Evolutionary conservation across 2,113 vertebrate species (phyloP).

Genomic region (Mesembrinibis cayennensis): DNA sequence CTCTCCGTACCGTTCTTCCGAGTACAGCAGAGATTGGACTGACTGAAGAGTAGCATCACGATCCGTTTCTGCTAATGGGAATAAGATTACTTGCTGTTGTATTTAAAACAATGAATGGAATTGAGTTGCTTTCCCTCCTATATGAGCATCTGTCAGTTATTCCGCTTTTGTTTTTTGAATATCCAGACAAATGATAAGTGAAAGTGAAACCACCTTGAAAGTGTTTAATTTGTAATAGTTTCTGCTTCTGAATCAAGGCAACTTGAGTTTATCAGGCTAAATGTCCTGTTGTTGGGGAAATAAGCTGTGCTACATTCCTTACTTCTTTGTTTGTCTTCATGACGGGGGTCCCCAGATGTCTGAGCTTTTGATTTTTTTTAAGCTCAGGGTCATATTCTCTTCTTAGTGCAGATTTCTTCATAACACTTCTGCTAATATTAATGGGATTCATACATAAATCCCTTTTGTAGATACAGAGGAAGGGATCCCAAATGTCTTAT

Average conservation of each 20-base stretch:
- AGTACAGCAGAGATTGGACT: neutral
- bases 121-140: neutral
- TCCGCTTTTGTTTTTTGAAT: neutral
- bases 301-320: neutral
- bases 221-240: neutral
- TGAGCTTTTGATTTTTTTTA: neutral
- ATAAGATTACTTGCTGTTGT: neutral
- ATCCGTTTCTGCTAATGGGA: neutral
- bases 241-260: slow-evolving; percentile 2
- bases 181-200: neutral
- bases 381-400: neutral
- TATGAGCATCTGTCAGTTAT: neutral
- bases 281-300: neutral
- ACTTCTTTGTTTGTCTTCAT: neutral
- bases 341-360: neutral
- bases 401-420: neutral
- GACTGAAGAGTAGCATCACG: neutral
- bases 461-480: neutral
- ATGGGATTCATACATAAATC: neutral
- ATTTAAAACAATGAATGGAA: neutral
- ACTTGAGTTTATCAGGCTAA: neutral
- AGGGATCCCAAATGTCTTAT: neutral
- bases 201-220: neutral
- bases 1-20: neutral
- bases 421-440: neutral